Evolutionary conservation across 2,888 invertebrate species (phyloP).

Genomic region (Xestobium rufovillosum): DNA sequence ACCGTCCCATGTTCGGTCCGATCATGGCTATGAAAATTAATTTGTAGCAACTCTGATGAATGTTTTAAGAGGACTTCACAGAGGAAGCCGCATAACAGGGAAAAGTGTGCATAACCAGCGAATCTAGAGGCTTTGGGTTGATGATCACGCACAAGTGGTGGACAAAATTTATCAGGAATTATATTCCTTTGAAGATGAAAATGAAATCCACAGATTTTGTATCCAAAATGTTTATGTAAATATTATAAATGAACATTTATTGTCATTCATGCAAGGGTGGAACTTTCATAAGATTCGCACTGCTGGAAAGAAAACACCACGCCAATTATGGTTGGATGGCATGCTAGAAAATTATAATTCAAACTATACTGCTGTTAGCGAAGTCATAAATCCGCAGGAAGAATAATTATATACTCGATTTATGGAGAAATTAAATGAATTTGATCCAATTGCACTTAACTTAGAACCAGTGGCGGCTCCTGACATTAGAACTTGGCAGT

Average conservation of each 20-base stretch:
- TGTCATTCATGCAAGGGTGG: slow-evolving; percentile 1
- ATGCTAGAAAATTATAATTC: too few relatives aligned
- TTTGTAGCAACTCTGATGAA: slow-evolving; percentile 11
- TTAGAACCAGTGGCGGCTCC: too few relatives aligned
- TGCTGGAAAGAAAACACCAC: not conserved
- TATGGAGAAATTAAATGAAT: too few relatives aligned
- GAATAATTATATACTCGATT: too few relatives aligned
- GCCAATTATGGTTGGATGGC: too few relatives aligned
- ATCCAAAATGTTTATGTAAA: slow-evolving; percentile 2
- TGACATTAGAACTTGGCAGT: too few relatives aligned
- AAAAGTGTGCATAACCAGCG: too few relatives aligned
- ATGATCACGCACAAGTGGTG: slow-evolving; percentile 8
- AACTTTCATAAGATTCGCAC: slow-evolving; percentile 11
- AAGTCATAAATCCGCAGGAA: too few relatives aligned
- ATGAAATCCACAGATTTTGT: not conserved
- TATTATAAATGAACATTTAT: slow-evolving; percentile 5
- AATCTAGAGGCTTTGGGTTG: slow-evolving; percentile 7
- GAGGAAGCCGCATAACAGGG: slow-evolving; percentile 12
- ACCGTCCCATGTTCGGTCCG: slow-evolving; percentile 8
- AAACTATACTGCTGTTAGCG: too few relatives aligned
- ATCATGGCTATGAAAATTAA: slow-evolving; percentile 11
- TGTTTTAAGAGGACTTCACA: slow-evolving; percentile 4
- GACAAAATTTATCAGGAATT: slow-evolving; percentile 4
- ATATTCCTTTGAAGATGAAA: slow-evolving; percentile 5
- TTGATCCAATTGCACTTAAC: too few relatives aligned